These are phyloP conservation scores for Labeo calbasu DNA, from an alignment of 2,797 vertebrate genomes.

Conservation along the genomic window DNA sequence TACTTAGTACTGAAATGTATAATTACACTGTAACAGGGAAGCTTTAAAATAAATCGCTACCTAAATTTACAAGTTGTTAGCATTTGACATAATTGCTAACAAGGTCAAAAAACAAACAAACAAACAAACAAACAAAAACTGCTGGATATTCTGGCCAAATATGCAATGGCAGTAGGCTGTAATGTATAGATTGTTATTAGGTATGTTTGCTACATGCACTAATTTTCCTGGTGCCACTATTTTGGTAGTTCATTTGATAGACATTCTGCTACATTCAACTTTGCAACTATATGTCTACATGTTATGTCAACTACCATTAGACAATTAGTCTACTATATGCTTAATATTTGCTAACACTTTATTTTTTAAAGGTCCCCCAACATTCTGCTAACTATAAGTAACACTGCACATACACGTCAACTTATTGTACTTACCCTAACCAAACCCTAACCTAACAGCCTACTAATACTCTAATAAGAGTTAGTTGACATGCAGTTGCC, in stretches of 20 bases:
- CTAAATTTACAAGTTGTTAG: not conserved
- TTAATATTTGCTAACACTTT: not conserved
- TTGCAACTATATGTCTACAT: not conserved
- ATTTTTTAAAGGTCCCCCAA: not conserved
- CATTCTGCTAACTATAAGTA: not conserved
- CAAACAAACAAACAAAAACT: no score
- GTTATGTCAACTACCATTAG: not conserved
- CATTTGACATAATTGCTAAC: not conserved
- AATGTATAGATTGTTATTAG: not conserved
- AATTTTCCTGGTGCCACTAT: not conserved
- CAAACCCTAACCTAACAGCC: no score
- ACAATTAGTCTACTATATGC: not conserved
- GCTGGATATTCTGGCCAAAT: not conserved
- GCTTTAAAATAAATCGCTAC: no score
- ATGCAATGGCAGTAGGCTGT: not conserved
- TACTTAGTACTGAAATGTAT: no score
- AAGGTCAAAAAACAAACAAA: not conserved
- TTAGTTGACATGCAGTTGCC: not conserved
- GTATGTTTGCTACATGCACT: not conserved
- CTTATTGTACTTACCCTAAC: not conserved
- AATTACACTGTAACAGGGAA: no score
- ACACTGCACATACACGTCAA: not conserved
- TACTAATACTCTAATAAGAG: no score
- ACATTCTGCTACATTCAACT: no score
- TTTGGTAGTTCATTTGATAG: no score